Conservation (phyloP, 2,888 invertebrate species). For the Parasteatoda lunata region DNA sequence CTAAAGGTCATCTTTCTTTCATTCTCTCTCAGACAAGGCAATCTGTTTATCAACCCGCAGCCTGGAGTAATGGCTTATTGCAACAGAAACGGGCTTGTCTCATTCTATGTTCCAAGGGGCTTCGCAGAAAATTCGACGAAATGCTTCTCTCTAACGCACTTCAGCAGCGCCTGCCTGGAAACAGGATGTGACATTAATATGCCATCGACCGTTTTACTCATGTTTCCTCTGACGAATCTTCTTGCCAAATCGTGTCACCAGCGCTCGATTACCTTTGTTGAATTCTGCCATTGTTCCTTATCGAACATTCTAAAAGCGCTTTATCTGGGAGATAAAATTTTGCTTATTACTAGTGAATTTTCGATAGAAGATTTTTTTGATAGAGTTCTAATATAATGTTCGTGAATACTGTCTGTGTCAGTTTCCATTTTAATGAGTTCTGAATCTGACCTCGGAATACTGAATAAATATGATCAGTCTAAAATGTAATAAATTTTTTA, state of each 20-base stretch:
- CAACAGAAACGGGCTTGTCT: background rate
- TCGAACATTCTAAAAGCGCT: background rate
- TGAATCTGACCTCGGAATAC: no score
- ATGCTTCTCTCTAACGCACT: background rate
- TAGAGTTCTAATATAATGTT: no score
- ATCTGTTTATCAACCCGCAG: background rate
- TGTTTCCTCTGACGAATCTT: background rate
- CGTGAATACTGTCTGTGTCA: no score
- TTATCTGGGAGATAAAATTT: background rate
- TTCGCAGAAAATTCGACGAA: background rate
- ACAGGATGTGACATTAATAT: constrained; percentile 3
- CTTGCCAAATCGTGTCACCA: background rate
- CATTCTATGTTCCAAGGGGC: background rate
- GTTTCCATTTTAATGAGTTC: no score
- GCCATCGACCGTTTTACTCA: background rate
- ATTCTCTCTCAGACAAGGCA: background rate
- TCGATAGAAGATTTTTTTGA: no score
- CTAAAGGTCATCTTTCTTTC: no score
- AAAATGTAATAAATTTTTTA: no score
- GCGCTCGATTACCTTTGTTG: background rate
- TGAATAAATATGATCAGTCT: no score
- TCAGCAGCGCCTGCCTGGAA: background rate
- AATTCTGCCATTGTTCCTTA: background rate
- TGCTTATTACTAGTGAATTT: no score
- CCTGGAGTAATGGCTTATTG: background rate